These are phyloP conservation scores for Martes martes DNA, from an alignment of 2,113 vertebrate species.

Conservation along the genomic window DNA sequence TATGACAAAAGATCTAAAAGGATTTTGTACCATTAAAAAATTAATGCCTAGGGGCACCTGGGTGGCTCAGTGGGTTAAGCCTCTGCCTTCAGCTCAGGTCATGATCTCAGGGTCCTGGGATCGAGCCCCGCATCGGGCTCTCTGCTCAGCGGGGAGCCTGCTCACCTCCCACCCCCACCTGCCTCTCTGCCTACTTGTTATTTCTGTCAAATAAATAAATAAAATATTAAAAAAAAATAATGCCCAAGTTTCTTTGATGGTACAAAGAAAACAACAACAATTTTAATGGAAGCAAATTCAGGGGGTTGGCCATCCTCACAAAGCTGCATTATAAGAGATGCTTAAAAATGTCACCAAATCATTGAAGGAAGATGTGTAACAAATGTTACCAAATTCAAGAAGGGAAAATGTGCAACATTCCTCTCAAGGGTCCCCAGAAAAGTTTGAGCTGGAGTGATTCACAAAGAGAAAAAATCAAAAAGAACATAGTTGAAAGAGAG, in stretches of 20 bases:
- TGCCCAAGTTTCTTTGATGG: neutral
- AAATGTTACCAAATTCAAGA: neutral
- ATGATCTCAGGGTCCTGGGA: no score
- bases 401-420: neutral
- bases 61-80: no score
- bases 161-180: no score
- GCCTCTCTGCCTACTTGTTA: no score
- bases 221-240: neutral
- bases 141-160: no score
- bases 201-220: no score
- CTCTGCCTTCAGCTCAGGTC: no score
- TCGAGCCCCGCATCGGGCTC: no score
- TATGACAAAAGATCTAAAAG: slow-evolving; percentile 42
- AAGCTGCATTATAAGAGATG: neutral
- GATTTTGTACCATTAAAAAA: slow-evolving; percentile 36
- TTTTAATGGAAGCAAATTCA: slow-evolving; percentile 27
- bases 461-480: slow-evolving; percentile 29
- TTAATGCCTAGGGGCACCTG: neutral
- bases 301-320: neutral
- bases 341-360: slow-evolving; percentile 19
- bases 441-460: neutral
- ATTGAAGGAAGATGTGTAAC: neutral
- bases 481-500: neutral
- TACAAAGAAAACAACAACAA: slow-evolving; percentile 45
- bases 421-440: neutral